Conservation (phyloP, 2,113 vertebrate species). For the Collichthys lucidus region DNA sequence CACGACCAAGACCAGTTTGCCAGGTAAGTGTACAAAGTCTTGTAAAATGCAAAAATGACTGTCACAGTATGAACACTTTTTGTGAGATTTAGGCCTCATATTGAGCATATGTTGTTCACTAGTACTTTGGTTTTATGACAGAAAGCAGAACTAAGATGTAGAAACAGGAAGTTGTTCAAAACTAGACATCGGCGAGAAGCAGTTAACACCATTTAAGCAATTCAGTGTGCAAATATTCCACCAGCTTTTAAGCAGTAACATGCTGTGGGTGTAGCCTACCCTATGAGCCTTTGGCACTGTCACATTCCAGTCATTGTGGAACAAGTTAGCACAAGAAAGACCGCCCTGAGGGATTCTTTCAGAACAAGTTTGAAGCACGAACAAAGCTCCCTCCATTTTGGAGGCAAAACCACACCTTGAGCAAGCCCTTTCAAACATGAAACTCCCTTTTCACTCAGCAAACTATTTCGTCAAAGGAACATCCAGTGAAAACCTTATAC, state of each 20-base stretch:
- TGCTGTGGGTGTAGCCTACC: conserved; percentile 15
- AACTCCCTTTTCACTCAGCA: background rate
- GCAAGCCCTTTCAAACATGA: conserved; percentile 9
- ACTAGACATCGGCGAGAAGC: conserved; percentile 2
- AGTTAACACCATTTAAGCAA: background rate
- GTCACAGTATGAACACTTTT: background rate
- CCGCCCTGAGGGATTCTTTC: conserved; percentile 61
- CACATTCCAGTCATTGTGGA: conserved; percentile 77
- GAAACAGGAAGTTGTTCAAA: conserved; percentile 68
- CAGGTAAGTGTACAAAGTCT: background rate
- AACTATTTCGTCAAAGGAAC: background rate
- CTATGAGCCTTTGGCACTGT: conserved; percentile 41
- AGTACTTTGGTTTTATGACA: background rate
- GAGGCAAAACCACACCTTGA: conserved; percentile 70
- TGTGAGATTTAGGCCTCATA: background rate
- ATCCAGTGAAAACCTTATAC: background rate
- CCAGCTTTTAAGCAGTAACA: background rate
- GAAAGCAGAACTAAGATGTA: conserved; percentile 65
- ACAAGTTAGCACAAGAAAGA: conserved; percentile 77
- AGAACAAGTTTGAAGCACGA: conserved; percentile 66
- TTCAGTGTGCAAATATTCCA: conserved; percentile 1
- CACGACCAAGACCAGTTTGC: background rate
- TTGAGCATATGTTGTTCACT: background rate
- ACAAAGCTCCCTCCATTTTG: conserved; percentile 74
- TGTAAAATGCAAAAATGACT: background rate